Evolutionary conservation across 2,113 vertebrate genomes (phyloP), one percentile per base, ranked within the genome.

Genomic region (Lanius ludovicianus): DNA sequence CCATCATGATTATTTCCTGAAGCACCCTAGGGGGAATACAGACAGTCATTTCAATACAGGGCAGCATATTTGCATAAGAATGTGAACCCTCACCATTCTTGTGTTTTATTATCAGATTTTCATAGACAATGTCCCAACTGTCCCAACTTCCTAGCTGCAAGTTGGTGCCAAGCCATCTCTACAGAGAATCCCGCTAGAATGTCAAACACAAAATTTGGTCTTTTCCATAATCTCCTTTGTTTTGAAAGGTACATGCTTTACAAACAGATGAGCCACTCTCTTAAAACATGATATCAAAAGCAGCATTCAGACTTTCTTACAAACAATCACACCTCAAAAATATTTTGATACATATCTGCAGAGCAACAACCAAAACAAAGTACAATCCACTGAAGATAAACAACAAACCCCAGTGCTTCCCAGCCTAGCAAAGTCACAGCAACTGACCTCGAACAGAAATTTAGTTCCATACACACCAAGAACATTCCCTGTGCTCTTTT

Each of bases 1-100:
- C 37, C 68, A 84, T 62, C 59, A 41, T 65, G 87, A 62, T 86
- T 81, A 68, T 76, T 93, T 94, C 67, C 89, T 93, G 86, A 92
- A 64, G 84, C 67, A 74, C 63, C 93, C 92, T 76, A 79, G 57
- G 67, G 70, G 69, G 78, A 89, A 94, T 41, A 82, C 65, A 95
- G 78, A 33, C 69, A 90, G 65, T 71, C 31, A 56, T 93, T 93
- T 91, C 76, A 94, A 85, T 64, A 75, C 2, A 84, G 85, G 50
- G 59, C 35, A 80, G 33, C 41, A 42, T 19, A 80, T 56, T 80
- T 76, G 46, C 84, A 78, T 42, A 69, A 47, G 49, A 82, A 73
- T 13, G 55, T 41, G 56, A 94, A 64, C 42, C 31, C 55, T 89
- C 62, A 42, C 52, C 69, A 39, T 42, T 74, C 64, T 30, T 59